Conservation (phyloP, 2,113 vertebrate genomes). For the Callithrix jacchus region DNA sequence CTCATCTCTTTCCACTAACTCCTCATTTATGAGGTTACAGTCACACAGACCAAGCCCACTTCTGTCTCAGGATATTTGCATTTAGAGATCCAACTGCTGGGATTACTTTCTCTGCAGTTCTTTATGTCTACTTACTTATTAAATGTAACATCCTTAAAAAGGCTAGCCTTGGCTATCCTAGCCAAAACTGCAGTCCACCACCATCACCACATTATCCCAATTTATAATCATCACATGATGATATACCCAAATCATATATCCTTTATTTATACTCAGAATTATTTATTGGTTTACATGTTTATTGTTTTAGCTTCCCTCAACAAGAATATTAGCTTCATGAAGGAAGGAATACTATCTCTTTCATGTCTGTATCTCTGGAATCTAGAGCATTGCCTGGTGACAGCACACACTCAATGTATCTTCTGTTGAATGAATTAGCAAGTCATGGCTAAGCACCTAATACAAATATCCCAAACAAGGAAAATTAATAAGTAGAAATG, state of each 20-base stretch:
- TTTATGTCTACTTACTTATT: neutral
- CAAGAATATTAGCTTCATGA: neutral
- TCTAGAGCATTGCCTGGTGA: neutral
- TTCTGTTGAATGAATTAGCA: neutral
- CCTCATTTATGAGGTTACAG: neutral
- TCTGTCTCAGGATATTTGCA: neutral
- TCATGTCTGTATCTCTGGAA: neutral
- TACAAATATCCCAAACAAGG: neutral
- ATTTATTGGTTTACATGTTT: neutral
- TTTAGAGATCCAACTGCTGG: neutral
- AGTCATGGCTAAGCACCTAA: neutral
- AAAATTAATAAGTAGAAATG: neutral
- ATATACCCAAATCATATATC: neutral
- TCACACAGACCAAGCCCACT: neutral
- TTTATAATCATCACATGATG: neutral
- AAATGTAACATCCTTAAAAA: neutral
- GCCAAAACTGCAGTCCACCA: neutral
- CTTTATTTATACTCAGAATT: neutral
- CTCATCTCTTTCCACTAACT: neutral
- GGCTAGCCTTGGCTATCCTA: neutral
- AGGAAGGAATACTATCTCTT: neutral
- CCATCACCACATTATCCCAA: neutral
- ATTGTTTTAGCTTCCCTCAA: neutral
- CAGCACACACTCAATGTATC: neutral
- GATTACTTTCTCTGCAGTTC: neutral